These are phyloP conservation scores for Palythoa grandiflora DNA, from an alignment of 92 coral and sea anemone genomes.

Conservation along the genomic window DNA sequence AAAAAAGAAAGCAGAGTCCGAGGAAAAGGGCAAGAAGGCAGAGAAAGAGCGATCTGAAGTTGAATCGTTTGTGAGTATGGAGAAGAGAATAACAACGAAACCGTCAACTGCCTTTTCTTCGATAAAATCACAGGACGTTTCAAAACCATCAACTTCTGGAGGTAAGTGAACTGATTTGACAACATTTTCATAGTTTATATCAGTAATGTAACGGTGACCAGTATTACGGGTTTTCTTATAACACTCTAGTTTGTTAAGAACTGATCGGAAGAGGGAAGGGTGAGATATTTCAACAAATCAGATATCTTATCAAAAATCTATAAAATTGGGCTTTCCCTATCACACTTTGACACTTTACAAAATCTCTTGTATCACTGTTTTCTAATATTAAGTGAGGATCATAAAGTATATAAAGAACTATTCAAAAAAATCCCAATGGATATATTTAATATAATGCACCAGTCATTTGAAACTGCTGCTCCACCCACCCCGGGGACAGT, in stretches of 20 bases:
- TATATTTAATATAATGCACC: too few relatives aligned
- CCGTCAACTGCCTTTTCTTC: constrained; percentile 82
- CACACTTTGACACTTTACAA: too few relatives aligned
- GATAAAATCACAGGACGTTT: constrained; percentile 47
- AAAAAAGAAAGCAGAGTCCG: constrained; percentile 77
- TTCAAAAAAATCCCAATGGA: too few relatives aligned
- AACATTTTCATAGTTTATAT: background rate
- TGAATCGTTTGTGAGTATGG: constrained; percentile 87
- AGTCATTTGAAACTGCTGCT: too few relatives aligned
- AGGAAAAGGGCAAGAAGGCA: constrained; percentile 67
- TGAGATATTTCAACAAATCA: too few relatives aligned
- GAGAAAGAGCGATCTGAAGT: constrained; percentile 82
- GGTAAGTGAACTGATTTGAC: constrained; percentile 51
- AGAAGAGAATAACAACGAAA: constrained; percentile 89
- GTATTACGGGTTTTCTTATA: background rate
- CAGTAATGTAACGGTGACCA: background rate
- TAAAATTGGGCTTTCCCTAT: too few relatives aligned
- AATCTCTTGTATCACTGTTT: too few relatives aligned
- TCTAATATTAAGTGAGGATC: too few relatives aligned
- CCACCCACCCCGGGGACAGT: too few relatives aligned
- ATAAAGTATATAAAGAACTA: too few relatives aligned
- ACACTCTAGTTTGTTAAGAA: background rate
- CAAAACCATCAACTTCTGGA: constrained; percentile 75
- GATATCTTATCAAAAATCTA: too few relatives aligned
- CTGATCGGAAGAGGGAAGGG: too few relatives aligned